Evolutionary conservation across 2,113 vertebrate species (phyloP).

Genomic region (Rutilus rutilus): DNA sequence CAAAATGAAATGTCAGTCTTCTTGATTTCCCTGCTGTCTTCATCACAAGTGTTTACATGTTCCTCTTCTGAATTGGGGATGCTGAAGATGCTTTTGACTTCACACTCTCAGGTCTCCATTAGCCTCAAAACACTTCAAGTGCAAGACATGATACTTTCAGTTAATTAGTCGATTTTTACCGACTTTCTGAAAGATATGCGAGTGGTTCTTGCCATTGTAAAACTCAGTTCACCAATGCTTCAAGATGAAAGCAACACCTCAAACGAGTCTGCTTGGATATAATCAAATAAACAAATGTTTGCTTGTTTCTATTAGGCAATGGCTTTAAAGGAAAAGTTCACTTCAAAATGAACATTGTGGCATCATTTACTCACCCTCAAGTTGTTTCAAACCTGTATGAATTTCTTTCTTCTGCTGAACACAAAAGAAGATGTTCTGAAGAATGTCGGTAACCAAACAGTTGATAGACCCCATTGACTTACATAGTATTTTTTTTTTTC

Average conservation of each 20-base stretch:
- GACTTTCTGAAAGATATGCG: not conserved
- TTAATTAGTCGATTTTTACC: not conserved
- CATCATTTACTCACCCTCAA: no score
- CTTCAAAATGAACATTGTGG: no score
- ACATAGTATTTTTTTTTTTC: no score
- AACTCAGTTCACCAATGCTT: not conserved
- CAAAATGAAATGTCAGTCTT: slow-evolving; percentile 5
- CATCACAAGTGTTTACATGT: not conserved
- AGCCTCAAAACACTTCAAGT: not conserved
- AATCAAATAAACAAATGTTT: not conserved
- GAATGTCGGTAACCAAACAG: no score
- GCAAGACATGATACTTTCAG: not conserved
- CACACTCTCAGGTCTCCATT: not conserved
- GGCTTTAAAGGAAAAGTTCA: not conserved
- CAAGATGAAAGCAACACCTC: not conserved
- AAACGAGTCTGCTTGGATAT: not conserved
- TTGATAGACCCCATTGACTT: no score
- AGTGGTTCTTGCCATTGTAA: not conserved
- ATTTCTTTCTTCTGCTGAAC: no score
- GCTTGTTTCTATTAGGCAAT: slow-evolving; percentile 2
- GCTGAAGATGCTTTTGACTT: not conserved
- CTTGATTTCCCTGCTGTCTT: not conserved
- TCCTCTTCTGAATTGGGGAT: slow-evolving; percentile 8
- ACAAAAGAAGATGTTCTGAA: no score
- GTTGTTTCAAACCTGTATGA: no score